Evolutionary conservation across 2,888 invertebrate genomes (phyloP).

Genomic region (Petrolisthes manimaculis): DNA sequence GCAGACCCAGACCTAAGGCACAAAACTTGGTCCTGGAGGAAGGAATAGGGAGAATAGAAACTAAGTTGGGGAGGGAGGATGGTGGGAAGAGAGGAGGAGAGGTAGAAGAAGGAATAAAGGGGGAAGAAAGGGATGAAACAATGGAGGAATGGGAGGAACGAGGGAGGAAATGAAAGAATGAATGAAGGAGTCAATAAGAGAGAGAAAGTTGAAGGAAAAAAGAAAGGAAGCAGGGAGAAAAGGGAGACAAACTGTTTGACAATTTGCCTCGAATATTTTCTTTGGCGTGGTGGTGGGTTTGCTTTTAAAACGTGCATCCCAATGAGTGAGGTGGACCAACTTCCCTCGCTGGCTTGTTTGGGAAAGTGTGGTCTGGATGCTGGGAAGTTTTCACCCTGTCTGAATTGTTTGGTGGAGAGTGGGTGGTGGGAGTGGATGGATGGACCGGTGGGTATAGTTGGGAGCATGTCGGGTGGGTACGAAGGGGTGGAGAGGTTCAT

Average conservation of each 20-base stretch:
- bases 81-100: too few relatives aligned
- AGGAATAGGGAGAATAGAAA: too few relatives aligned
- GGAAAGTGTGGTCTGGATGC: too few relatives aligned
- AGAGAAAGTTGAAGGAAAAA: background rate
- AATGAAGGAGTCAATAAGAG: background rate
- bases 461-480: too few relatives aligned
- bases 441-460: too few relatives aligned
- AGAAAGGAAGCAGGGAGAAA: background rate
- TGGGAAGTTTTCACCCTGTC: too few relatives aligned
- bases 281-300: conserved; percentile 33
- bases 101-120: too few relatives aligned
- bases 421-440: conserved; percentile 16
- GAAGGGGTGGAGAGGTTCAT: too few relatives aligned
- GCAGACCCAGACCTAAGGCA: background rate
- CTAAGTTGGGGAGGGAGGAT: too few relatives aligned
- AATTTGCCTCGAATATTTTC: conserved; percentile 50
- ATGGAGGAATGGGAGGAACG: background rate
- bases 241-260: conserved; percentile 40
- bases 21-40: conserved; percentile 1
- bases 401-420: conserved; percentile 21
- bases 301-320: conserved; percentile 47
- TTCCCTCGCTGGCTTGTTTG: conserved; percentile 5
- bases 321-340: conserved; percentile 37
- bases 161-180: background rate
- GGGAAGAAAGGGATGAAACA: background rate